Base-by-base conservation (phyloP, 2,797 vertebrate species). In the Coreius guichenoti region DNA sequence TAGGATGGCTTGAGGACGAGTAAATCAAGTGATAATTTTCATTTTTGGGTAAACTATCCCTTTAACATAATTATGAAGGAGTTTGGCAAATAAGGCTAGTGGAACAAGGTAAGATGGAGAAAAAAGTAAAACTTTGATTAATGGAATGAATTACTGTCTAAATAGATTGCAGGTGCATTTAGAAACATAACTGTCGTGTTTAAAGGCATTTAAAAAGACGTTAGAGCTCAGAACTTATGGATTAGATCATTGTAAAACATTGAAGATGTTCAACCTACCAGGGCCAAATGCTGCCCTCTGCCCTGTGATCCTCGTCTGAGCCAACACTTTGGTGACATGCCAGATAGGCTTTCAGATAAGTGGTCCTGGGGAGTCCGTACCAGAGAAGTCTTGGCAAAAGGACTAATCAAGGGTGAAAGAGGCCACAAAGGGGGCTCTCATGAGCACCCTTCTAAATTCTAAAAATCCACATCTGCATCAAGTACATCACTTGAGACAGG, bases 21-120 rank as follows among this genome's bases (percentile, higher is more conserved):
- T 36, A 5, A 36, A 36, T 36, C 36, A 36, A 6, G 36, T 39
- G 39, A 39, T 36, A 39, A 8, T 39, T 39, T 39, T 39, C 8
- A 8, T 39, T 39, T 39, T 39, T 39, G 36, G 36, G 7, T 39
- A 8, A 9, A 39, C 39, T 39, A 39, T 39, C 39, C 39, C 39
- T 39, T 39, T 39, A 56, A 51, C 14, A 23, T 31, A 19, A 36
- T 8, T 17, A 33, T 26, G 11, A 73, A 29, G 21, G 16, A 43
- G 72, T 70, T 33, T 63, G 3, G 47, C 6, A 79, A 43, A 86
- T 45, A 63, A 88, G 68, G 81, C 77, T 65, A n/a, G 17, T 17
- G 31, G 43, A 75, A 83, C 51, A 26, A 74, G 36, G 54, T 21
- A 47, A n/a, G 49, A 72, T 43, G 19, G 49, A 54, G 63, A 36